Evolutionary conservation across 2,113 vertebrate genomes (phyloP).

Genomic region (Plotosus lineatus): DNA sequence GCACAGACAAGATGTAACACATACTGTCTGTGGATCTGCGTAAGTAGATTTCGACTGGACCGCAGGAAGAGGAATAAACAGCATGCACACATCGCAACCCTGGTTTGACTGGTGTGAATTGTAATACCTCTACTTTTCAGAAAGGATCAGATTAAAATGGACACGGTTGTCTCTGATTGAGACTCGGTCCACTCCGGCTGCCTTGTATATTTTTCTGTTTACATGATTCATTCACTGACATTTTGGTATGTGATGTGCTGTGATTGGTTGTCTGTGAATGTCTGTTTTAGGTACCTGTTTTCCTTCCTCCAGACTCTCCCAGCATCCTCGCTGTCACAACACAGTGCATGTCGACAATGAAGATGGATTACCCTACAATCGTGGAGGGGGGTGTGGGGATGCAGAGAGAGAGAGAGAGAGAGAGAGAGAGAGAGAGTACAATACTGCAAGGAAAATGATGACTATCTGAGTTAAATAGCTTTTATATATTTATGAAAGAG

Average conservation of each 20-base stretch:
- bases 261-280: conserved; percentile 69
- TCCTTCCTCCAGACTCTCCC: conserved; percentile 67
- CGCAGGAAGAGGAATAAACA: conserved; percentile 25
- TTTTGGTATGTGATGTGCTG: conserved; percentile 65
- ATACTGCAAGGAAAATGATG: neutral
- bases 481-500: neutral
- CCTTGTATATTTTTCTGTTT: conserved; percentile 18
- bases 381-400: conserved; percentile 48
- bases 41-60: conserved; percentile 8
- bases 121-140: conserved; percentile 26
- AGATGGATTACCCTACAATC: conserved; percentile 71
- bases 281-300: conserved; percentile 63
- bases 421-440: conserved; percentile 20
- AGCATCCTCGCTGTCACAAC: conserved; percentile 75
- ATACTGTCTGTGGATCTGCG: conserved; percentile 23
- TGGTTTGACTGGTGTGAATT: conserved; percentile 22
- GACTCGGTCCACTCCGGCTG: conserved; percentile 10
- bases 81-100: neutral
- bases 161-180: neutral
- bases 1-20: conserved; percentile 17
- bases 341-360: conserved; percentile 71
- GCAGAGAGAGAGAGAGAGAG: conserved; percentile 41
- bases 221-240: conserved; percentile 38
- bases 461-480: conserved; percentile 7
- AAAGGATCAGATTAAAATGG: neutral